Conservation (phyloP, 2,113 vertebrate genomes). For the Paralichthys olivaceus region DNA sequence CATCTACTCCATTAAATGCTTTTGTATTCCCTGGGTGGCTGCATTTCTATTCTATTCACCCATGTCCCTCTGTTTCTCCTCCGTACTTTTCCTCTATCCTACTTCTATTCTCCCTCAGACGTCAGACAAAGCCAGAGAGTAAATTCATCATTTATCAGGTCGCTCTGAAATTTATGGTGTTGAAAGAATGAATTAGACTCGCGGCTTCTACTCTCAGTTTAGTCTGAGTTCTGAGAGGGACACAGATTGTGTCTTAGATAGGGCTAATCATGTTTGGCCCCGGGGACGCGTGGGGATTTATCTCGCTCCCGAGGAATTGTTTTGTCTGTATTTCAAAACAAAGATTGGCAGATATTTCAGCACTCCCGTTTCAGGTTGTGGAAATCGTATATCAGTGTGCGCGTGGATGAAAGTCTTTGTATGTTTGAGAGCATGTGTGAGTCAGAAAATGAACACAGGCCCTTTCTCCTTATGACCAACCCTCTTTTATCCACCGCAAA, state of each 20-base stretch:
- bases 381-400: neutral
- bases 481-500: constrained; percentile 10
- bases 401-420: constrained; percentile 22
- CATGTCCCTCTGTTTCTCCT: constrained; percentile 16
- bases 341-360: constrained; percentile 51
- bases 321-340: constrained; percentile 53
- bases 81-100: constrained; percentile 10
- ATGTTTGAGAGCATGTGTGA: neutral
- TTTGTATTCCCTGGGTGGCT: constrained; percentile 17
- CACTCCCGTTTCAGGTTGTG: constrained; percentile 41
- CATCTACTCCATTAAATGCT: constrained; percentile 49
- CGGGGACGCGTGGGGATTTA: constrained; percentile 61
- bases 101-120: constrained; percentile 23
- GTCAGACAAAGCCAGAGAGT: constrained; percentile 51
- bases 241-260: constrained; percentile 66
- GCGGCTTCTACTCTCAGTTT: constrained; percentile 46
- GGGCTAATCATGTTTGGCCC: constrained; percentile 67
- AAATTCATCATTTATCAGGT: constrained; percentile 72
- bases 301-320: constrained; percentile 79
- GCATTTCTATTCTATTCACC: constrained; percentile 23
- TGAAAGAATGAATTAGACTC: constrained; percentile 65
- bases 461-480: constrained; percentile 6
- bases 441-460: constrained; percentile 44
- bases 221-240: constrained; percentile 48
- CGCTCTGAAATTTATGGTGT: constrained; percentile 52